phyloP scores from a whole-genome alignment of 2,888 invertebrate genomes.

The Desoria tigrina region DNA sequence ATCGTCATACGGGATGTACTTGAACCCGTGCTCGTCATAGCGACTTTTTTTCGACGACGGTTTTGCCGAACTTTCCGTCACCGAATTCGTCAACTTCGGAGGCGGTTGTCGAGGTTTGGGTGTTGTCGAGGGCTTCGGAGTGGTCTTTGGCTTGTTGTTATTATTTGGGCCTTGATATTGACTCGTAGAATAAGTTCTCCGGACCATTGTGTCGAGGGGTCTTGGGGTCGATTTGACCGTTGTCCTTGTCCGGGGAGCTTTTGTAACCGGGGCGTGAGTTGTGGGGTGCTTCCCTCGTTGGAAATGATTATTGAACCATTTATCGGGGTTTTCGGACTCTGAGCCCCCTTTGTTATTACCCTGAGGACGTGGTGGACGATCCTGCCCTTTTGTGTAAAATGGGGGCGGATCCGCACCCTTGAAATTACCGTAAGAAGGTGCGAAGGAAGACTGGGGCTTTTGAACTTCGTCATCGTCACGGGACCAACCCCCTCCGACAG shows the following conservation, averaged over 20 bases:
- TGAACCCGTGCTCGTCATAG: slow-evolving; percentile 38
- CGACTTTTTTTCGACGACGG: slow-evolving; percentile 13
- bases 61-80: slow-evolving; percentile 17
- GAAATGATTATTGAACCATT: neutral
- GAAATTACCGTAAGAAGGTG: neutral
- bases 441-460: neutral
- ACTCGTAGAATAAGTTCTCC: no score
- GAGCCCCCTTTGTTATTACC: no score
- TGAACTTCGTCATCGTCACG: neutral
- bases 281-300: no score
- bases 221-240: neutral
- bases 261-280: no score
- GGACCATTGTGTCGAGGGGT: no score
- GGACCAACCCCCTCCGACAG: neutral
- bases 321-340: neutral
- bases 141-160: neutral
- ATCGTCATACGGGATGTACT: slow-evolving; percentile 28
- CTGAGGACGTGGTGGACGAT: no score
- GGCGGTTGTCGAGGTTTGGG: no score
- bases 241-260: no score
- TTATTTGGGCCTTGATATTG: neutral
- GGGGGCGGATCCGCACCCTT: neutral
- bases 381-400: neutral
- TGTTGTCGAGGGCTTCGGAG: slow-evolving; percentile 6
- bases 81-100: slow-evolving; percentile 15